These are phyloP conservation scores for Phaethornis superciliosus DNA, from an alignment of 2,113 vertebrate species.

Conservation along the genomic window DNA sequence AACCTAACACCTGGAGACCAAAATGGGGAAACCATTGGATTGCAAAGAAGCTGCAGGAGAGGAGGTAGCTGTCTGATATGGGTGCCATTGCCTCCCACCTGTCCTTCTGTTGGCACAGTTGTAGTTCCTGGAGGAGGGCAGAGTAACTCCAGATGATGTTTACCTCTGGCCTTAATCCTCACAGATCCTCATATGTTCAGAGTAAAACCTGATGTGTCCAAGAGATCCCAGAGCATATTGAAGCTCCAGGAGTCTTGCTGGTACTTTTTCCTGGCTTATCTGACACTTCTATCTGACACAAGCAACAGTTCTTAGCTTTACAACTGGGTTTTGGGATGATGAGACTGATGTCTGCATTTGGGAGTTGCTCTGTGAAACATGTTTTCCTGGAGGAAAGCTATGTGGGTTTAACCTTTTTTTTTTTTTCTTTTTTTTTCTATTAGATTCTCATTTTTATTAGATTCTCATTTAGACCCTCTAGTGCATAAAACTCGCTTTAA, in stretches of 20 bases:
- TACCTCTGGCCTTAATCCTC: background rate
- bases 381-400: background rate
- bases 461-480: background rate
- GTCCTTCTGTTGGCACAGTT: background rate
- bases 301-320: background rate
- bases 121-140: background rate
- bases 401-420: accelerated
- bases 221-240: background rate
- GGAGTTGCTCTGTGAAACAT: background rate
- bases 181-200: background rate
- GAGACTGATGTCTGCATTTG: background rate
- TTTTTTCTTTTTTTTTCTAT: accelerated
- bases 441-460: accelerated
- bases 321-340: accelerated
- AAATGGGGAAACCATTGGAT: background rate
- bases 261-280: background rate
- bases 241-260: background rate
- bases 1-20: background rate
- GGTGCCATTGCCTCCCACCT: background rate
- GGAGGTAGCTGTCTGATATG: background rate
- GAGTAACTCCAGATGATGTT: background rate
- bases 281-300: background rate
- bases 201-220: background rate
- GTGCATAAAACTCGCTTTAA: background rate
- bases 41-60: background rate